These are phyloP conservation scores for Sylvietta virens DNA, from an alignment of 2,113 vertebrate species.

Conservation along the genomic window DNA sequence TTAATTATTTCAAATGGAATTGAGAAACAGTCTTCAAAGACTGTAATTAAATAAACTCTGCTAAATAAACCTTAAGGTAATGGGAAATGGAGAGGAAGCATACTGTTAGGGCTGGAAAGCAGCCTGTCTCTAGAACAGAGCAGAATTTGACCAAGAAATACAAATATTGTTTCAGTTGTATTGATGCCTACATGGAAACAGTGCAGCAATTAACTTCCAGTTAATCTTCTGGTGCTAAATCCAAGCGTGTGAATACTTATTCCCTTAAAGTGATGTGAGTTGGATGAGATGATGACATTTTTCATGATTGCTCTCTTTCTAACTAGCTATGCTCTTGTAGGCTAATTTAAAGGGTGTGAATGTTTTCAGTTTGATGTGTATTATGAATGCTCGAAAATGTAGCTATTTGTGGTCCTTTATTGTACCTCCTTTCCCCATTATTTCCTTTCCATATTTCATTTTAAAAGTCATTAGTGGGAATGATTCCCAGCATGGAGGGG, in stretches of 20 bases:
- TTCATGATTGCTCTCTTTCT: background rate
- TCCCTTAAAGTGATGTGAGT: background rate
- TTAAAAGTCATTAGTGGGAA: background rate
- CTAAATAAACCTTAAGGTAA: background rate
- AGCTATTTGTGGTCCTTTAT: background rate
- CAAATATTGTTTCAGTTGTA: background rate
- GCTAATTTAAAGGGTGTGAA: background rate
- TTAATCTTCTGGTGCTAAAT: background rate
- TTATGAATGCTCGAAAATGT: background rate
- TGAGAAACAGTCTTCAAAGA: background rate
- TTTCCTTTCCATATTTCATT: background rate
- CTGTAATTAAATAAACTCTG: background rate
- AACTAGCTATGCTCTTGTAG: background rate
- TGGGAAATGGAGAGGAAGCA: background rate
- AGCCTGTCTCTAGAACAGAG: background rate
- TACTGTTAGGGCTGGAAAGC: background rate
- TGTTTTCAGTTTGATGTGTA: background rate
- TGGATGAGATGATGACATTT: background rate
- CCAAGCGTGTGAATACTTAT: background rate
- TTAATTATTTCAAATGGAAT: background rate
- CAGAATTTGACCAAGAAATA: background rate
- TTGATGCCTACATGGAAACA: background rate
- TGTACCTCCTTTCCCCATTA: background rate
- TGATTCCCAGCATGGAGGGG: background rate
- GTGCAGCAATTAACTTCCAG: background rate